These are phyloP conservation scores for Trematomus bernacchii DNA, from an alignment of 2,797 vertebrate genomes.

Conservation along the genomic window DNA sequence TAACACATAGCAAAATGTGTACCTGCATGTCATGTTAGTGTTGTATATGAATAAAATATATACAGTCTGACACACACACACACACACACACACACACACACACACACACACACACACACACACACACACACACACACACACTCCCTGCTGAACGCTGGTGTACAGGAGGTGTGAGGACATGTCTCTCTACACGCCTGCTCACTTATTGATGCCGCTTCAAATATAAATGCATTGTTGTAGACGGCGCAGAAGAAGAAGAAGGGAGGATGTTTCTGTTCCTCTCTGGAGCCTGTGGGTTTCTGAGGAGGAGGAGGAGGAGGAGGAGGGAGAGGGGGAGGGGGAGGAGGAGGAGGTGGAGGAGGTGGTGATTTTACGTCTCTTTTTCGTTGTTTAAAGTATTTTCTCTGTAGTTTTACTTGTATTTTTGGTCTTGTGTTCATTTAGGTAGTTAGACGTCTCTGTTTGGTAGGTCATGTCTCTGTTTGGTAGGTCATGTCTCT, in stretches of 20 bases:
- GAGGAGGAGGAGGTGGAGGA: constrained; percentile 58
- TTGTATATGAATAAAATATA: constrained; percentile 47
- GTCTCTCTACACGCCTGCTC: constrained; percentile 61
- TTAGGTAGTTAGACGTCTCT: too few species aligned
- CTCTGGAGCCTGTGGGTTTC: constrained; percentile 53
- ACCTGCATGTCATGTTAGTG: not conserved
- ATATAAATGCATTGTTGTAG: constrained; percentile 70
- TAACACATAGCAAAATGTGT: too few species aligned
- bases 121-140: constrained; percentile 33
- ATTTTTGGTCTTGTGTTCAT: too few species aligned
- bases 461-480: too few species aligned
- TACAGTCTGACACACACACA: constrained; percentile 12
- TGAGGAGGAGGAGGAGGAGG: constrained; percentile 44
- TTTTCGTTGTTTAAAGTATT: too few species aligned
- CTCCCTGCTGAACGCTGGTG: constrained; percentile 38
- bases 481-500: too few species aligned
- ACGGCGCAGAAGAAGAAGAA: constrained; percentile 50
- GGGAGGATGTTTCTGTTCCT: constrained; percentile 43
- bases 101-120: constrained; percentile 23
- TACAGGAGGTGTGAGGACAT: constrained; percentile 72
- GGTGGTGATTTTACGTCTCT: not conserved
- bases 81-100: constrained; percentile 31
- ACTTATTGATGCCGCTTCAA: constrained; percentile 79
- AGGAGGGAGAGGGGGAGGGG: constrained; percentile 36
- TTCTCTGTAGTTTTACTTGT: too few species aligned